A percentile compares a stretch with the other conserved stretches of the same genome.
Evolutionary conservation across 1,140 invertebrate genomes (phyloP).

Genomic region (Nasonia giraulti): DNA sequence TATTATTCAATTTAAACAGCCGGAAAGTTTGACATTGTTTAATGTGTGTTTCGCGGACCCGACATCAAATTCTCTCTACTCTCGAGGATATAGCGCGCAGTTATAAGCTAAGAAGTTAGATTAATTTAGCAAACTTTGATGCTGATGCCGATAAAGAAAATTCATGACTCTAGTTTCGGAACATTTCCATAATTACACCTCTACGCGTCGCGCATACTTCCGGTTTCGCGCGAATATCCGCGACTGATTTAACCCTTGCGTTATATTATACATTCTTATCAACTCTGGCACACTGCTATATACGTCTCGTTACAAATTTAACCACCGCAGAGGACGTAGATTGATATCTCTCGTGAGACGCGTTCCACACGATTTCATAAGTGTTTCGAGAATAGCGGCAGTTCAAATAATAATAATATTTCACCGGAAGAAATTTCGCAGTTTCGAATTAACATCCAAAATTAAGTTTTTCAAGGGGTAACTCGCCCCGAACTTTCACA

Average conservation of each 20-base stretch:
- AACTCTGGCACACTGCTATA: too few species aligned
- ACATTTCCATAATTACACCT: not conserved
- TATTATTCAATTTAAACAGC: not conserved
- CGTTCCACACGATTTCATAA: not conserved
- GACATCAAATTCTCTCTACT: not conserved
- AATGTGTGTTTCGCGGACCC: not conserved
- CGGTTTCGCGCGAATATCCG: too few species aligned
- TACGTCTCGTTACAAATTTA: too few species aligned
- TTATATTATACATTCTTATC: too few species aligned
- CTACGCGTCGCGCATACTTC: not conserved
- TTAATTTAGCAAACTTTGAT: not conserved
- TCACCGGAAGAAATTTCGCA: not conserved
- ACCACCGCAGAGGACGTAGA: too few species aligned
- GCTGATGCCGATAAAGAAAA: not conserved
- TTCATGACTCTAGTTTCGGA: not conserved
- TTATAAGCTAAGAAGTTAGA: not conserved
- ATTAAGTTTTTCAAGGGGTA: not conserved
- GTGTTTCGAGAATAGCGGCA: too few species aligned
- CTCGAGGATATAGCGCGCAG: not conserved
- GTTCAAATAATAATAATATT: not conserved
- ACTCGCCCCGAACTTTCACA: not conserved
- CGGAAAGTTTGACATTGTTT: not conserved
- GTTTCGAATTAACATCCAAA: not conserved
- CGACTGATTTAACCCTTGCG: too few species aligned
- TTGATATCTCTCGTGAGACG: too few species aligned